phyloP scores from a whole-genome alignment of 1,140 invertebrate species.

The Metopolophium dirhodum region DNA sequence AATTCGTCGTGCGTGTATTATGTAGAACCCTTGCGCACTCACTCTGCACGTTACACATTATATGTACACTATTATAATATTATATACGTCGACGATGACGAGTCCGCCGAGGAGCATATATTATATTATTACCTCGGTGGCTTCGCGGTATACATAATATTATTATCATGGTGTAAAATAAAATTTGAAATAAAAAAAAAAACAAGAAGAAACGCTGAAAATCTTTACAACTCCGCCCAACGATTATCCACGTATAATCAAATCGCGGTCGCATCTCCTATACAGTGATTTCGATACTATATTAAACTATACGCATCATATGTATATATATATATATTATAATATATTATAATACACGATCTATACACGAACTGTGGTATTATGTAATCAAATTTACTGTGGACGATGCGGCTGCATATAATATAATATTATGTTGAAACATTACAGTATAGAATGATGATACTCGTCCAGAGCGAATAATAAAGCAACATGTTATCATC shows the following conservation, averaged over 20 bases:
- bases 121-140: background rate
- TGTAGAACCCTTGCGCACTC: background rate
- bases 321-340: background rate
- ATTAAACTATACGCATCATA: background rate
- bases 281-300: background rate
- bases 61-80: background rate
- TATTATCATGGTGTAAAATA: background rate
- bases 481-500: background rate
- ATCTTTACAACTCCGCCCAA: constrained; percentile 24
- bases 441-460: no score
- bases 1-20: background rate
- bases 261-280: background rate
- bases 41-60: background rate
- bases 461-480: background rate
- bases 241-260: background rate
- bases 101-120: background rate
- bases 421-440: background rate
- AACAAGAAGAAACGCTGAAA: background rate
- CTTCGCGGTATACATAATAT: background rate
- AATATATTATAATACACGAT: background rate
- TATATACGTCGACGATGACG: background rate
- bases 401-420: background rate
- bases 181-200: constrained; percentile 1
- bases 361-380: background rate
- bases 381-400: background rate